Conservation (phyloP, 2,797 vertebrate species). For the Gymnoscopelus braueri region DNA sequence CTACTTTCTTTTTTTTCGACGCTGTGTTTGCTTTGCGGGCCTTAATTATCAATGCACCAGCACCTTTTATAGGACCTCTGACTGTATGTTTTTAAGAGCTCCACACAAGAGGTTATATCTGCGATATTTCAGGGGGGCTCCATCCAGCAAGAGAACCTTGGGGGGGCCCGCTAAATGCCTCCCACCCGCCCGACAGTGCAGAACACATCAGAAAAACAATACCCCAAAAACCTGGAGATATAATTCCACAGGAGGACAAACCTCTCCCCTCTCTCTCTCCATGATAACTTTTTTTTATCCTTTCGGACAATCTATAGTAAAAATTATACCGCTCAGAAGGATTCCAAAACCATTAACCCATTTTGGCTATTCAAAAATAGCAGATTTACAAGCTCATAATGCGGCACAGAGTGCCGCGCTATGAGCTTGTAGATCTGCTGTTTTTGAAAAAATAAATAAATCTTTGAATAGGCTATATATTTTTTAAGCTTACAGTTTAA, state of each 20-base stretch:
- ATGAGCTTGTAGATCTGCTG: no score
- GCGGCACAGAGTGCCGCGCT: no score
- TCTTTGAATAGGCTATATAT: no score
- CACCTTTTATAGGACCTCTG: conserved; percentile 76
- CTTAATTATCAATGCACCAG: conserved; percentile 79
- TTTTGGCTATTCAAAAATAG: no score
- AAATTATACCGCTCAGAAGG: conserved; percentile 61
- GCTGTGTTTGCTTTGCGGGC: conserved; percentile 74
- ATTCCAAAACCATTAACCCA: conserved; percentile 41
- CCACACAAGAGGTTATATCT: conserved; percentile 64
- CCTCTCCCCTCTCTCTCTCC: conserved; percentile 30
- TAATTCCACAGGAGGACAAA: conserved; percentile 51
- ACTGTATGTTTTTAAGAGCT: conserved; percentile 69
- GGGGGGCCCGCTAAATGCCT: conserved; percentile 72
- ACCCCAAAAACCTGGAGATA: conserved; percentile 26
- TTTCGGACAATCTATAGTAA: conserved; percentile 60
- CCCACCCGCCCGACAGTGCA: no score
- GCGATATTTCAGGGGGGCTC: conserved; percentile 64
- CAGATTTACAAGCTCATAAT: no score
- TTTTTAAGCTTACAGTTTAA: conserved; percentile 7
- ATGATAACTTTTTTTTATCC: conserved; percentile 54
- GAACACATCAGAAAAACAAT: background rate
- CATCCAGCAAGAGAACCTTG: conserved; percentile 68
- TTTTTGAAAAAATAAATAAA: no score
- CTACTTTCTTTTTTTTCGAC: conserved; percentile 65